Evolutionary conservation across 2,888 invertebrate species (phyloP), one percentile per base, ranked within the genome.

Genomic region (Opisthograptis luteolata): DNA sequence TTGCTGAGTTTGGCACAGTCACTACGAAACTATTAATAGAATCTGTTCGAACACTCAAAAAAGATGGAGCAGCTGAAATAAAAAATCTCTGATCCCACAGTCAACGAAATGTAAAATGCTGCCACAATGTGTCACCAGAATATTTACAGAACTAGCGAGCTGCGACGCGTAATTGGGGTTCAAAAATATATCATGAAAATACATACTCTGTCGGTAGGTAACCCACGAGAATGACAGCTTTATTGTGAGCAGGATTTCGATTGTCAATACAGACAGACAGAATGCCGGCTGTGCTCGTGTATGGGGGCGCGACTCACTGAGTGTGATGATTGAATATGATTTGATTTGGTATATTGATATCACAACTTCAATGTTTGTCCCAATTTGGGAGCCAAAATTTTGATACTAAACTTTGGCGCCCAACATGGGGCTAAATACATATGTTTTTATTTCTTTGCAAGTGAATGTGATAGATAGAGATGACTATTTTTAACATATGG

Each of bases 181-280:
- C 15, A 28, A 15, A 15, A 10, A 34, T 32, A 31, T 10, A 14
- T 14, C 43, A 35, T 9, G 14, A 28, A 35, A 35, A 20, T 17
- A 40, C 32, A 35, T 44, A 32, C 39, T 37, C 24, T 34, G 24
- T 34, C 31, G 31, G 32, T 39, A 39, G 31, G 32, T 39, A 39
- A 25, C 22, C 15, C 19, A 20, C 32, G 12, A 10, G 34, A 44
- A 13, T 51, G 50, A 40, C 50, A 51, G 44, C 9, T 45, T 41
- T 40, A 51, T 50, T 51, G 50, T 51, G 50, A 40, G 35, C n/a
- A 15, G 44, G 50, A 51, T 51, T 44, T 40, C 50, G 30, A 35
- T 14, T 51, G 50, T 51, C 50, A 44, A 44, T 50, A 39, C 24
- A 40, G 30, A 37, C 24, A n/a, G 25, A 20, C 15, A 22, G 28